Evolutionary conservation across 2,113 vertebrate species (phyloP), one percentile per base, ranked within the genome.

Genomic region (Strix aluco): DNA sequence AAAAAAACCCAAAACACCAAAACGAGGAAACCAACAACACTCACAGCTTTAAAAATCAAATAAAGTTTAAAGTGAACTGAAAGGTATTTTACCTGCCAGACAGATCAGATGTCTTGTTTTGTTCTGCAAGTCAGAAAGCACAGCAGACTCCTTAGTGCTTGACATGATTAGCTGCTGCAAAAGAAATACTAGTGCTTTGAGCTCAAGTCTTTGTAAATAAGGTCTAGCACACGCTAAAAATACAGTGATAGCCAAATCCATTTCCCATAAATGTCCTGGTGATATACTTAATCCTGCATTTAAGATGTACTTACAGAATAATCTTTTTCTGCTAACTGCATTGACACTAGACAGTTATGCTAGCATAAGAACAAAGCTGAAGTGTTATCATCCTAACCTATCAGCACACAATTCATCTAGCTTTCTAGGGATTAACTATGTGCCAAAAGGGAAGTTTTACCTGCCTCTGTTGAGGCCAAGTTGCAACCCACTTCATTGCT

Each of bases 121-220:
- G 69, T 81, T 92, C 92, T 92, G 77, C 73, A 92, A 86, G 69
- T 78, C 69, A 92, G 63, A 80, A 83, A 93, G 63, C 72, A 75
- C 40, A 57, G 69, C 65, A 75, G 44, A 44, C 29, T 85, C 36
- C 61, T 79, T 27, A 59, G 47, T 9, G 23, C 65, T 36, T 79
- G 81, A 72, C 58, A 51, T 9, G 34, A 93, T 81, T 52, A 70
- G 74, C 46, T 86, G 34, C 72, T 81, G 51, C 57, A 71, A 88
- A 75, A 94, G 59, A 83, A 90, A 82, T 49, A 21, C 44, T 81
- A 54, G 58, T 86, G 32, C 36, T 86, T 54, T 54, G 29, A 46
- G 55, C 42, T 63, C 19, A 34, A 55, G 25, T 13, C 47, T 87
- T 79, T 75, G 34, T 72, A 87, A 95, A 63, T 55, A 86, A 91